Base-by-base conservation (phyloP, 1,140 invertebrate species). In the Agraylea sexmaculata region DNA sequence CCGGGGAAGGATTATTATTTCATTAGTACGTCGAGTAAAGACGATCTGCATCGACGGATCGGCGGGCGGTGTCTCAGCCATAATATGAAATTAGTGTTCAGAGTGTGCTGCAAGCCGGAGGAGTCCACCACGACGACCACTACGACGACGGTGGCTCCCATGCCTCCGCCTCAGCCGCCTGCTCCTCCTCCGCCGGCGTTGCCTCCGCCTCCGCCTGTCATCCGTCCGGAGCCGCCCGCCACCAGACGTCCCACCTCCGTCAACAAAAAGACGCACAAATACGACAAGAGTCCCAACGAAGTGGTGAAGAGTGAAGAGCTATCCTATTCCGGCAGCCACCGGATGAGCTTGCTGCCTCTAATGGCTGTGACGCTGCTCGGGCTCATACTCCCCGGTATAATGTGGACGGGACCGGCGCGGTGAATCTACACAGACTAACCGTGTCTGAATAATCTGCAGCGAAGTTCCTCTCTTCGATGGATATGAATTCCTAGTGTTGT, bases 41-140 rank as follows among this genome's bases (percentile, higher is more conserved):
- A 91, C 56, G 87, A 91, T 56, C 65, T 92, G 49, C 85, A 93
- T 58, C 75, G 87, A 55, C 77, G 87, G 51, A 87, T 91, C 59
- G 87, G 88, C 30, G 87, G 87, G 28, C 76, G 87, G 36, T 94
- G 90, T 68, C 77, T 82, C 27, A 85, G 80, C 45, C 79, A 93
- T 60, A 91, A 93, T 69, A 94, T 93, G 89, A 92, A 91, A 71
- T 83, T 93, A 29, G 85, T 93, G 18, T 93, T 94, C 68, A 90
- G 92, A 62, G 88, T 92, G 28, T 90, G 87, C 72, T 90, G 87
- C 68, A 76, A 77, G 53, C 69, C 66, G 36, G 74, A 71, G 54
- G 71, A 70, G 35, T 61, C 69, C 60, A 53, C 66, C 46, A 53
- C 69, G 52, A 55, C 58, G 25, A 69, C 70, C 37, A 57, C 58